phyloP scores from a whole-genome alignment of 2,797 vertebrate species.

The Taeniopygia guttata region DNA sequence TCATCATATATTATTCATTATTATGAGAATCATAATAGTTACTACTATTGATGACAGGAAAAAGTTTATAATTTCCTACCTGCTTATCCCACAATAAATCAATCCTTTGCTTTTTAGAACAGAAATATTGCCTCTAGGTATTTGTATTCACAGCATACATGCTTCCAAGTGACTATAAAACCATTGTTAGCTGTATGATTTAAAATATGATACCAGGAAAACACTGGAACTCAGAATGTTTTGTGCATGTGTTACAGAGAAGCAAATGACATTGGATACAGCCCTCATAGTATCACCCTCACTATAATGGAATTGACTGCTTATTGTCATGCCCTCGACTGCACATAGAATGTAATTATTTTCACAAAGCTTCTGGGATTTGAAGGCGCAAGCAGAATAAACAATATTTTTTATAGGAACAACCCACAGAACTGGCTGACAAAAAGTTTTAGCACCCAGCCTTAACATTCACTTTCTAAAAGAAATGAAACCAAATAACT shows the following conservation, averaged over 20 bases:
- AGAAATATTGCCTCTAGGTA: not conserved
- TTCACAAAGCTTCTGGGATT: constrained; percentile 21
- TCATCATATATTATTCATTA: not conserved
- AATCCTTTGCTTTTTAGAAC: not conserved
- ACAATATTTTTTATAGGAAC: not conserved
- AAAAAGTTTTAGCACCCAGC: constrained; percentile 4
- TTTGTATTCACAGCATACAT: constrained; percentile 25
- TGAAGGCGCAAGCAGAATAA: constrained; percentile 9
- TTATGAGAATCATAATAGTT: not conserved
- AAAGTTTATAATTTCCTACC: not conserved
- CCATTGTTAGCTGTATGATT: constrained; percentile 31
- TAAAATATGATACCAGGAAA: constrained; percentile 61
- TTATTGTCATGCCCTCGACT: constrained; percentile 30
- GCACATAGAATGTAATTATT: constrained; percentile 21
- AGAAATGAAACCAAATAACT: not conserved
- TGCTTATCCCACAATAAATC: not conserved
- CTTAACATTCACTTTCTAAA: not conserved
- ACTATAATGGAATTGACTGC: constrained; percentile 26
- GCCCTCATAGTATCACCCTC: not conserved
- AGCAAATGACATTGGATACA: constrained; percentile 1
- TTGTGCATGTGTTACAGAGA: constrained; percentile 8
- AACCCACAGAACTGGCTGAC: not conserved
- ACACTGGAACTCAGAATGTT: not conserved
- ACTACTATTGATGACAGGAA: not conserved
- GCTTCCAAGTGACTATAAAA: constrained; percentile 3